Conservation (phyloP, 2,888 invertebrate genomes). For the Meteorus cinctellus region DNA sequence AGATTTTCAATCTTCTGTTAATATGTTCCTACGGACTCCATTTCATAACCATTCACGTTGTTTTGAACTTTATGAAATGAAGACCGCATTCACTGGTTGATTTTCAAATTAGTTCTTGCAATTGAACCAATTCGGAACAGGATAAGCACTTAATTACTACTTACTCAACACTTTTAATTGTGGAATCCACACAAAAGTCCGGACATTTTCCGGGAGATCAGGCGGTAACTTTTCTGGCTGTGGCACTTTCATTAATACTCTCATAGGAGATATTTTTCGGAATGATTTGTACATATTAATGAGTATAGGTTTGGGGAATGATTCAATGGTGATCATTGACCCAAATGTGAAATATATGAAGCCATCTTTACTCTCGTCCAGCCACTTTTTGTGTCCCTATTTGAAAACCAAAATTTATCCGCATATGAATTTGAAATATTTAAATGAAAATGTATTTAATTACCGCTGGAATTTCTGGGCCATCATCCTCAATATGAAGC, state of each 20-base stretch:
- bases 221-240: constrained; percentile 51
- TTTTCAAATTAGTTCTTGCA: too few species aligned
- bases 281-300: constrained; percentile 56
- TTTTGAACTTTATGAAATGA: too few species aligned
- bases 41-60: too few species aligned
- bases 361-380: constrained; percentile 60
- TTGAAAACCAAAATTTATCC: background rate
- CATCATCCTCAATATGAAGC: constrained; percentile 73
- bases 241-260: constrained; percentile 59
- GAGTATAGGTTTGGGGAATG: constrained; percentile 55
- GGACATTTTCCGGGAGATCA: constrained; percentile 59
- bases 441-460: background rate
- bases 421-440: background rate
- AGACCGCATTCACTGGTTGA: too few species aligned
- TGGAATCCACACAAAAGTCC: constrained; percentile 58
- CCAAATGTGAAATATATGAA: constrained; percentile 64
- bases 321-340: constrained; percentile 59
- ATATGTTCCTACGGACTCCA: too few species aligned
- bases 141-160: constrained; percentile 8
- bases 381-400: constrained; percentile 1
- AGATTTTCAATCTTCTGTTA: too few species aligned
- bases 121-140: too few species aligned
- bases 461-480: constrained; percentile 55
- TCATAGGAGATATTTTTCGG: constrained; percentile 57
- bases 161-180: constrained; percentile 61